Percentiles rank a stretch among this genome's conserved stretches.
Conservation (phyloP, 2,113 vertebrate species). For the Indri indri region DNA sequence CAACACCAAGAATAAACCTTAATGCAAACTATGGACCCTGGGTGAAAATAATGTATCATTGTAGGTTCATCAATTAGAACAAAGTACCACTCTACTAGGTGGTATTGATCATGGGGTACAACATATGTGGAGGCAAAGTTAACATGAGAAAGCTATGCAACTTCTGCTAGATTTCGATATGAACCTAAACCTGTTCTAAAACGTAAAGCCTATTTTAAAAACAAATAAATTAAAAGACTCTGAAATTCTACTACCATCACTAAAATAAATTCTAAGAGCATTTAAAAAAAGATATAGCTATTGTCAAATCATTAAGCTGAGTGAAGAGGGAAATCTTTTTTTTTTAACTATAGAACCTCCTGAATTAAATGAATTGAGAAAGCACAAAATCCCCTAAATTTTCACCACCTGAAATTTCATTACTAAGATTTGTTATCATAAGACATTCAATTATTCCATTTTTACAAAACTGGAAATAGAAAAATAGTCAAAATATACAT, state of each 20-base stretch:
- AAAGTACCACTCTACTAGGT: neutral
- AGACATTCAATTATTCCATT: slow-evolving; percentile 4
- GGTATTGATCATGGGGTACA: neutral
- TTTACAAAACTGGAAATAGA: neutral
- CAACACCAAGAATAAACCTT: neutral
- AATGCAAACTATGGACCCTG: neutral
- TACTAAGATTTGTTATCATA: slow-evolving; percentile 41
- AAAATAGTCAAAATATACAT: slow-evolving; percentile 44
- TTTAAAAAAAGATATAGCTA: neutral
- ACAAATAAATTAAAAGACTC: neutral
- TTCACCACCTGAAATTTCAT: neutral
- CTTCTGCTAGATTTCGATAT: neutral
- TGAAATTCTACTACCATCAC: neutral
- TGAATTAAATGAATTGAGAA: slow-evolving; percentile 11
- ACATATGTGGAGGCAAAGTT: neutral
- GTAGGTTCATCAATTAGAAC: neutral
- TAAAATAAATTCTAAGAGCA: neutral
- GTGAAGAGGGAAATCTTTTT: neutral
- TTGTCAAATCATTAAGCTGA: neutral
- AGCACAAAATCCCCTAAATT: neutral
- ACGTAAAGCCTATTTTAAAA: neutral
- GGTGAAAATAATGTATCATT: neutral
- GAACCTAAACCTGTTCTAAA: neutral
- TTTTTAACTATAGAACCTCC: neutral
- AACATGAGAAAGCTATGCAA: neutral